These are phyloP conservation scores for Prietella phreatophila DNA, from an alignment of 2,113 vertebrate species.

Conservation along the genomic window DNA sequence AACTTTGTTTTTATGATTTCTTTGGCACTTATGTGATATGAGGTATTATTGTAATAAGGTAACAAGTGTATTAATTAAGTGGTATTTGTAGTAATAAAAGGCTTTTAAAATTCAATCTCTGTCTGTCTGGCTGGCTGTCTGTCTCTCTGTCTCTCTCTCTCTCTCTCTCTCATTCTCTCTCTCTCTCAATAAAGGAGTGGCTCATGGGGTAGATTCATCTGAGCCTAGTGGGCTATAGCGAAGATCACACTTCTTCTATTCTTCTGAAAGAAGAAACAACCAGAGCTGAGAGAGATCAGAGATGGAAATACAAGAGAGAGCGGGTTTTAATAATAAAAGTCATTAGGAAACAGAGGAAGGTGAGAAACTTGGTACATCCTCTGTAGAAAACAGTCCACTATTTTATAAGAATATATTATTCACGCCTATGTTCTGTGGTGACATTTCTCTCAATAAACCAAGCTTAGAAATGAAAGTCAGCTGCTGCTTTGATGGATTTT, in stretches of 20 bases:
- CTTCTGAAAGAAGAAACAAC: not conserved
- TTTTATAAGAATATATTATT: slow-evolving; percentile 5
- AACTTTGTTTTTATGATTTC: too few relatives aligned
- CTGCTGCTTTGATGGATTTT: slow-evolving; percentile 26
- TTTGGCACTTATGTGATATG: too few relatives aligned
- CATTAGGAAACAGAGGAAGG: slow-evolving; percentile 11
- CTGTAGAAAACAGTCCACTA: slow-evolving; percentile 7
- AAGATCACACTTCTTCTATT: not conserved
- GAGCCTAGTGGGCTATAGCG: not conserved
- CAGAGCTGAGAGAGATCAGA: slow-evolving; percentile 61
- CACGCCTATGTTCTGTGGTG: not conserved
- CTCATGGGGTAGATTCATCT: not conserved
- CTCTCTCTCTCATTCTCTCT: slow-evolving; percentile 31
- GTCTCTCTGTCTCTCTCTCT: not conserved
- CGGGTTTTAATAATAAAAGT: slow-evolving; percentile 72
- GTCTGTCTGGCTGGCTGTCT: not conserved
- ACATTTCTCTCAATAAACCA: slow-evolving; percentile 55
- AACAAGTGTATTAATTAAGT: too few relatives aligned
- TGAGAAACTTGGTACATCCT: slow-evolving; percentile 58
- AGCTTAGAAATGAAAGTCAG: slow-evolving; percentile 13
- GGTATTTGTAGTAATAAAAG: too few relatives aligned
- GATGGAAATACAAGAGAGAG: slow-evolving; percentile 77
- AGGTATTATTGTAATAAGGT: too few relatives aligned
- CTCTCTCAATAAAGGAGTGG: not conserved
- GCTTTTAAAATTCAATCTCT: not conserved